Conservation (phyloP, 2,888 invertebrate species). For the Coelopa pilipes region DNA sequence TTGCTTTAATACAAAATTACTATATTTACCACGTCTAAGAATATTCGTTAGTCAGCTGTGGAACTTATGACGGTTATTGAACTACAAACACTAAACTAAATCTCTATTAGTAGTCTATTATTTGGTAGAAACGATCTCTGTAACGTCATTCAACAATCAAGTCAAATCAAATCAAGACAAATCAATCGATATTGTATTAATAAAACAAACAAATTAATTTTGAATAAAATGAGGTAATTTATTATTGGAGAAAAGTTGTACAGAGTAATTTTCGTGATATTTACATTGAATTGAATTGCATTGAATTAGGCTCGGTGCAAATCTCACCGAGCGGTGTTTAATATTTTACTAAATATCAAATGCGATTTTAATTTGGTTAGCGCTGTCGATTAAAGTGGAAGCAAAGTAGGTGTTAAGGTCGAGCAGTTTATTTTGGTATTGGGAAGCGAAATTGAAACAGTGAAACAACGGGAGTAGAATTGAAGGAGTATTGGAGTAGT, state of each 20-base stretch:
- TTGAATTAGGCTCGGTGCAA: not conserved
- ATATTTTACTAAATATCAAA: not conserved
- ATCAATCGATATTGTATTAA: not conserved
- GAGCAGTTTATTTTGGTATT: not conserved
- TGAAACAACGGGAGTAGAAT: not conserved
- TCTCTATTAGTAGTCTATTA: no score
- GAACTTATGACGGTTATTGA: no score
- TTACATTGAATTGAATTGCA: slow-evolving; percentile 15
- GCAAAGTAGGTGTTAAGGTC: not conserved
- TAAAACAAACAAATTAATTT: slow-evolving; percentile 25
- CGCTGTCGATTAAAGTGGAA: not conserved
- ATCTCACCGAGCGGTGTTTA: not conserved
- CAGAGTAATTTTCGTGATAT: slow-evolving; percentile 16
- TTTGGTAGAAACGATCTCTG: no score
- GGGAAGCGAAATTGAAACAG: slow-evolving; percentile 11
- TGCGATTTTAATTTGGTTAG: slow-evolving; percentile 15
- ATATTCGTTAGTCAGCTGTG: no score
- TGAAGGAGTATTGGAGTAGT: no score
- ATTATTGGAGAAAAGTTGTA: slow-evolving; percentile 8
- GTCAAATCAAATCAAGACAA: no score
- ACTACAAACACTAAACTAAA: no score
- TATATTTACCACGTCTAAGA: no score
- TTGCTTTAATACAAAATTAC: no score
- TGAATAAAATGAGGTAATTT: slow-evolving; percentile 7
- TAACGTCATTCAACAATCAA: no score